Evolutionary conservation across 35 echinoderm and acorn worm species (phyloP).

Genomic region (Apostichopus parvimensis): DNA sequence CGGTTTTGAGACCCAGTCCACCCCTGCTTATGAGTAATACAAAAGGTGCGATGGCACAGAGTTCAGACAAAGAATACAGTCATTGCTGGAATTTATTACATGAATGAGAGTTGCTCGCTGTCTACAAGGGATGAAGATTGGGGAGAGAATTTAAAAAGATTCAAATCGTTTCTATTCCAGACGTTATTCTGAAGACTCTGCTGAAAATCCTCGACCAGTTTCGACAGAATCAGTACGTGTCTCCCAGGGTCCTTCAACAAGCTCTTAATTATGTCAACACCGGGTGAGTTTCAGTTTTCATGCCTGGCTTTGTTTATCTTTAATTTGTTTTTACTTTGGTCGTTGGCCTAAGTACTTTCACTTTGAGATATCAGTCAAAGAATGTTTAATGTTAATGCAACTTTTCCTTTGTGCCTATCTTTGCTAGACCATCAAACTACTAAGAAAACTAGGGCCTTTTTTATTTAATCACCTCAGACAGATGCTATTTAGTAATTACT

Average conservation of each 20-base stretch:
- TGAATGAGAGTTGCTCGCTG: too few species aligned
- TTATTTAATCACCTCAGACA: too few species aligned
- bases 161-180: conserved; percentile 21
- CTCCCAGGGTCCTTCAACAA: conserved; percentile 86
- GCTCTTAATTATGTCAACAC: conserved; percentile 94
- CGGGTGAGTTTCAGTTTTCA: conserved; percentile 67
- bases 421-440: background rate
- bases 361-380: background rate
- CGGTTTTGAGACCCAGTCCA: too few species aligned
- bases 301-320: background rate
- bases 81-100: too few species aligned
- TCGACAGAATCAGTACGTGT: conserved; percentile 70
- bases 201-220: conserved; percentile 83
- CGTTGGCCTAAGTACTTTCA: background rate
- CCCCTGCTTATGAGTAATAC: too few species aligned
- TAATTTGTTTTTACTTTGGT: too few species aligned
- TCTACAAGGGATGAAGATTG: too few species aligned
- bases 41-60: too few species aligned
- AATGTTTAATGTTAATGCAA: background rate
- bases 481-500: too few species aligned
- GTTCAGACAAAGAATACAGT: too few species aligned
- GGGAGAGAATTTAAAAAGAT: too few species aligned
- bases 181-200: conserved; percentile 61
- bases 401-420: background rate
- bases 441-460: too few species aligned